phyloP scores from a whole-genome alignment of 2,888 invertebrate genomes.

The Ennomos quercinarius region DNA sequence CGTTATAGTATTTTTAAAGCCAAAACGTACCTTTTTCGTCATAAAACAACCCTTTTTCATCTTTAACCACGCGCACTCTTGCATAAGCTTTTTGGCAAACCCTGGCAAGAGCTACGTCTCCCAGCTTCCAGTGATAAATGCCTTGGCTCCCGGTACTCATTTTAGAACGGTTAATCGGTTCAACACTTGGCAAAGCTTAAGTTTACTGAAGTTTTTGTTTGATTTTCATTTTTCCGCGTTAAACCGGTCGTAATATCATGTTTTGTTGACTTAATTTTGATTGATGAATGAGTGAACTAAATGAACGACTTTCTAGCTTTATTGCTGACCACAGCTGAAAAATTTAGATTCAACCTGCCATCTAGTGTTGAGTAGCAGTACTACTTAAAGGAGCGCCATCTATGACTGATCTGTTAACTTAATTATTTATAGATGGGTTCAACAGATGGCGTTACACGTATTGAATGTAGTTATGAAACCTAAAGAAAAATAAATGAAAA shows the following conservation, averaged over 20 bases:
- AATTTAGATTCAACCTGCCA: constrained; percentile 31
- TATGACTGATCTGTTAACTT: not conserved
- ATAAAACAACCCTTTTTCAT: constrained; percentile 73
- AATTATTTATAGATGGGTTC: not conserved
- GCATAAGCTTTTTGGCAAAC: constrained; percentile 72
- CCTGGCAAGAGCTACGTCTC: constrained; percentile 72
- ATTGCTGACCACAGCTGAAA: not conserved
- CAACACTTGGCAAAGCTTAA: constrained; percentile 2
- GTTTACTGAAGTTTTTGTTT: constrained; percentile 19
- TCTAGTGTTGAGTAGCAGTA: constrained; percentile 51
- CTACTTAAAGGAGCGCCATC: constrained; percentile 6
- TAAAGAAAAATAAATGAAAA: not conserved
- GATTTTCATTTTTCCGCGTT: constrained; percentile 36
- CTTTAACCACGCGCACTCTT: constrained; percentile 73
- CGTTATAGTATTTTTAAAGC: too few species aligned
- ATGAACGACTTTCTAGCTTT: constrained; percentile 1
- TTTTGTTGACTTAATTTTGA: constrained; percentile 23
- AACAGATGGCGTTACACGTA: constrained; percentile 25
- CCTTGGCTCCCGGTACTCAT: constrained; percentile 50
- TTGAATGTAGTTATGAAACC: too few species aligned
- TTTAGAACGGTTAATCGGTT: constrained; percentile 25
- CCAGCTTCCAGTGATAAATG: constrained; percentile 76
- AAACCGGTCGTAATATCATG: constrained; percentile 16
- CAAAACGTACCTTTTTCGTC: constrained; percentile 68
- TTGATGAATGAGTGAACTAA: constrained; percentile 22